A percentile compares a stretch with the other conserved stretches of the same genome.
Conservation (phyloP, 2,888 invertebrate genomes). For the Magallana nippona region DNA sequence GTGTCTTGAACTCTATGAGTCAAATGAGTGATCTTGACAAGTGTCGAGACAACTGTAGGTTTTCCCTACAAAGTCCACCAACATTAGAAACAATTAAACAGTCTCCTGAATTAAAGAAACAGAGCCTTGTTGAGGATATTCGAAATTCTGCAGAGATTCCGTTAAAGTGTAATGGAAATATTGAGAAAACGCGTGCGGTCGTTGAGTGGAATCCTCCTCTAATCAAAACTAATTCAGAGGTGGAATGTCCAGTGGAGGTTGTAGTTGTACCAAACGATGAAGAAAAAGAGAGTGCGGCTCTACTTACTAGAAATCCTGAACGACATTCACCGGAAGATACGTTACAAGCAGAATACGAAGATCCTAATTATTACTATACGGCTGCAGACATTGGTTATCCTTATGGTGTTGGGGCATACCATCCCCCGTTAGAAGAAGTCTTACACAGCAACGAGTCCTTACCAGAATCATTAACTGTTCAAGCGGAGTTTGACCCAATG, state of each 20-base stretch:
- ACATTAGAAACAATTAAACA: slow-evolving; percentile 69
- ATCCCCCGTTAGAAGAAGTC: slow-evolving; percentile 52
- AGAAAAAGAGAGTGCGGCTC: slow-evolving; percentile 1
- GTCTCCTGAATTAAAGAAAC: slow-evolving; percentile 57
- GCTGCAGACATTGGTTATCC: slow-evolving; percentile 74
- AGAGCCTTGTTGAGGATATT: neutral
- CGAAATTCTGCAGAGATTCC: neutral
- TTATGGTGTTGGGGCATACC: slow-evolving; percentile 64
- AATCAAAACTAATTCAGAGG: neutral
- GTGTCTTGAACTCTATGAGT: slow-evolving; percentile 84
- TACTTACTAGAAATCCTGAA: slow-evolving; percentile 35
- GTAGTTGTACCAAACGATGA: neutral
- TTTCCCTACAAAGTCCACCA: slow-evolving; percentile 57
- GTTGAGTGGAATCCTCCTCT: slow-evolving; percentile 28
- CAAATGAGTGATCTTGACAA: slow-evolving; percentile 51
- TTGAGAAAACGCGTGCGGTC: slow-evolving; percentile 26
- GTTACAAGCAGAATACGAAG: slow-evolving; percentile 70
- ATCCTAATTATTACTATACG: slow-evolving; percentile 71
- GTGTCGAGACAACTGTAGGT: slow-evolving; percentile 56
- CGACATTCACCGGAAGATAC: slow-evolving; percentile 71
- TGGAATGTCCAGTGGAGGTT: neutral
- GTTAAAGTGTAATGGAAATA: neutral
- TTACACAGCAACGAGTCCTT: neutral
- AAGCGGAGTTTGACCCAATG: slow-evolving; percentile 33
- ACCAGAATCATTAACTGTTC: neutral